A percentile compares a stretch with the other conserved stretches of the same genome.
Evolutionary conservation across 2,888 invertebrate species (phyloP).

Genomic region (Phlogophora meticulosa): DNA sequence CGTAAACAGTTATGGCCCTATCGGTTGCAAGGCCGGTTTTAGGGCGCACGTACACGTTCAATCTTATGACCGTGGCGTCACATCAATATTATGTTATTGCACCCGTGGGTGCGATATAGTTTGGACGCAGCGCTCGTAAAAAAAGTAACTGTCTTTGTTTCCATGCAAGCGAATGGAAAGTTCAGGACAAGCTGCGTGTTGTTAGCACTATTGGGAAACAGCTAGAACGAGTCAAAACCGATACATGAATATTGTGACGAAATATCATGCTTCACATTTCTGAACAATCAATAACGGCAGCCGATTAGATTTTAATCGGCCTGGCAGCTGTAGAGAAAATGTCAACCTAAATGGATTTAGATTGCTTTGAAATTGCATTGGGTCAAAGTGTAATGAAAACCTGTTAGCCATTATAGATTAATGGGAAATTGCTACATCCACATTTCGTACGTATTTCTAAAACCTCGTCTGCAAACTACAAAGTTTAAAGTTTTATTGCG

Average conservation of each 20-base stretch:
- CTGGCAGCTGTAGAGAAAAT: constrained; percentile 27
- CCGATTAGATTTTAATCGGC: constrained; percentile 46
- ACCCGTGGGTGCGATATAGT: constrained; percentile 55
- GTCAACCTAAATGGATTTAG: constrained; percentile 45
- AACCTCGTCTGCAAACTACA: constrained; percentile 16
- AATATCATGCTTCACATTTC: constrained; percentile 21
- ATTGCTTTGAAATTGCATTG: constrained; percentile 35
- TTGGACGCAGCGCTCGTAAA: constrained; percentile 55
- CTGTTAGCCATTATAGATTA: constrained; percentile 32
- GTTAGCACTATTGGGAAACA: constrained; percentile 5
- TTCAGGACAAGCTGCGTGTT: constrained; percentile 19
- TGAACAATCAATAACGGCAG: constrained; percentile 30
- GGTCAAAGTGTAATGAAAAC: constrained; percentile 45
- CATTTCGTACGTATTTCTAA: constrained; percentile 34
- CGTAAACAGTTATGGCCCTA: constrained; percentile 73
- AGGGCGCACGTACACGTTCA: constrained; percentile 54
- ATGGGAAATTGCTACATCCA: constrained; percentile 22
- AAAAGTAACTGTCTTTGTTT: constrained; percentile 50
- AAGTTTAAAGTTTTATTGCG: constrained; percentile 51
- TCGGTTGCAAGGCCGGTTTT: constrained; percentile 67
- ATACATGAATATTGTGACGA: constrained; percentile 13
- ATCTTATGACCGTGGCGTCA: constrained; percentile 51
- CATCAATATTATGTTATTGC: constrained; percentile 62
- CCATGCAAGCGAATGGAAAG: constrained; percentile 48
- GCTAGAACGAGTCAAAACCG: background rate